Conservation (phyloP, 1,140 invertebrate species). For the Cheumatopsyche charites region DNA sequence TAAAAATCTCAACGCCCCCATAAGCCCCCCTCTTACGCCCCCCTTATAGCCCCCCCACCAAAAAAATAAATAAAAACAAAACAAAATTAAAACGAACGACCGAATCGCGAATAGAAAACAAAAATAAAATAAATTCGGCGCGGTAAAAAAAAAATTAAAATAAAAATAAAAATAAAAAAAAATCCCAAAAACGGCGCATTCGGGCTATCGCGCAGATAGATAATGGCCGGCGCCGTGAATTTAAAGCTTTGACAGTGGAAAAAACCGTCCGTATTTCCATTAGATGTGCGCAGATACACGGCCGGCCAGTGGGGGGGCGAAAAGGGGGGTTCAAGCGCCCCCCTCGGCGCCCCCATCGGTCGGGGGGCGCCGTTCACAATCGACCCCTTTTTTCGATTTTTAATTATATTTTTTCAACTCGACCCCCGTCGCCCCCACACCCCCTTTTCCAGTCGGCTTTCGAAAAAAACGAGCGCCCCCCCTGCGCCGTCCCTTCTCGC, state of each 20-base stretch:
- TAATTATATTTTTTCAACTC: constrained; percentile 49
- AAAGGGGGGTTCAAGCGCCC: constrained; percentile 44
- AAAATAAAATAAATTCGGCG: background rate
- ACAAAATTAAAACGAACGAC: background rate
- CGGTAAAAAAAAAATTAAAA: background rate
- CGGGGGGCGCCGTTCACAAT: constrained; percentile 47
- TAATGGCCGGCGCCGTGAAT: constrained; percentile 47
- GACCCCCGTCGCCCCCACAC: constrained; percentile 58
- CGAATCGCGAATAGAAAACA: background rate
- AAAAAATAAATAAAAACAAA: constrained; percentile 6
- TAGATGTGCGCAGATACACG: constrained; percentile 42
- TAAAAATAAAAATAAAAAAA: constrained; percentile 30
- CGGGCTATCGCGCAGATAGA: constrained; percentile 41
- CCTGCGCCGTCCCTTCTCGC: background rate
- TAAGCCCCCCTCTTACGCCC: background rate
- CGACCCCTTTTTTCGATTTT: constrained; percentile 50
- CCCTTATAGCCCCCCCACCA: background rate
- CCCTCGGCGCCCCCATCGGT: constrained; percentile 18
- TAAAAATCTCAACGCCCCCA: constrained; percentile 23
- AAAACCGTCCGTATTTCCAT: constrained; percentile 41
- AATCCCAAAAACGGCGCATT: constrained; percentile 44
- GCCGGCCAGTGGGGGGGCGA: constrained; percentile 29
- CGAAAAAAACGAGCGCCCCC: constrained; percentile 36
- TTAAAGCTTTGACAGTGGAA: constrained; percentile 48
- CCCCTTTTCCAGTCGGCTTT: constrained; percentile 55